phyloP scores from a whole-genome alignment of 2,113 vertebrate species.

The Cettia cetti region DNA sequence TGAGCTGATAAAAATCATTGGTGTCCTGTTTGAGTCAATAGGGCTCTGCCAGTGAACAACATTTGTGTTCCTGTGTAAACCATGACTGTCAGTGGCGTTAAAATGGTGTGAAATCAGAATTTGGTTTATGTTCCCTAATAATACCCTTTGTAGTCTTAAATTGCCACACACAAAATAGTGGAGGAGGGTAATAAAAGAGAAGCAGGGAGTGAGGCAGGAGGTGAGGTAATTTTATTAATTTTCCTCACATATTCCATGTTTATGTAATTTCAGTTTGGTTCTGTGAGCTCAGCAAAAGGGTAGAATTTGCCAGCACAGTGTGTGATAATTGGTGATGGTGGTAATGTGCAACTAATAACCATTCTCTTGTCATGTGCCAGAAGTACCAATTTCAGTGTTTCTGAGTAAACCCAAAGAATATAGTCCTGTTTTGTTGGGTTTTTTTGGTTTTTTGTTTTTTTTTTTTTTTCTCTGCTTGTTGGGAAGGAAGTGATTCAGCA shows the following conservation, averaged over 20 bases:
- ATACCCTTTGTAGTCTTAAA: neutral
- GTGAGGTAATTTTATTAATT: neutral
- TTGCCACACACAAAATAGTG: neutral
- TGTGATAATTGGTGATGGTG: neutral
- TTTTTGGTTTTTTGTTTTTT: too few relatives aligned
- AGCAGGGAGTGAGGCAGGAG: neutral
- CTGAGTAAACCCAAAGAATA: neutral
- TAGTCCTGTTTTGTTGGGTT: neutral
- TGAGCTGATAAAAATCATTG: neutral
- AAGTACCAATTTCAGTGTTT: neutral
- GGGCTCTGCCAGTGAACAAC: neutral
- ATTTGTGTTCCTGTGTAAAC: neutral
- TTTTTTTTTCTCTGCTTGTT: neutral
- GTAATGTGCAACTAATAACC: neutral
- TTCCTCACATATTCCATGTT: neutral
- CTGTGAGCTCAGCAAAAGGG: neutral
- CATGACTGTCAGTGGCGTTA: neutral
- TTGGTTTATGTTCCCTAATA: neutral
- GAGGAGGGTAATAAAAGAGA: neutral
- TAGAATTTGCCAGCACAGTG: neutral
- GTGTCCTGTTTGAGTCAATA: accelerated
- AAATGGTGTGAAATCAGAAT: neutral
- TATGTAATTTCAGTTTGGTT: neutral
- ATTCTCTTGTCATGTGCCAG: neutral
- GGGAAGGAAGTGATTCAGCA: neutral